phyloP scores from a whole-genome alignment of 2,797 vertebrate genomes.

The Podargus strigoides region DNA sequence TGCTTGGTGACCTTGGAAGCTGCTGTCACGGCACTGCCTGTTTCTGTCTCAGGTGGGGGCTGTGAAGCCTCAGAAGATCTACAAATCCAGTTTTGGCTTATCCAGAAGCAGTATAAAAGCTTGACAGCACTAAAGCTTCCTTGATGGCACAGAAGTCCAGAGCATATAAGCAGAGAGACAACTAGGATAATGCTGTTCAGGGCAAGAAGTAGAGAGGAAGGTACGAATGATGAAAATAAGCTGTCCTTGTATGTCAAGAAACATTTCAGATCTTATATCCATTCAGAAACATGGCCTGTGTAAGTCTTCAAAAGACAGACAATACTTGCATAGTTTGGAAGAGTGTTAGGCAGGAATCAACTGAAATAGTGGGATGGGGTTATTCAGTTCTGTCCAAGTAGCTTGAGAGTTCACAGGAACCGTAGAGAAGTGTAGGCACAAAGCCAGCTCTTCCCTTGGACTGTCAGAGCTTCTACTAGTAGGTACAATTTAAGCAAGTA shows the following conservation, averaged over 20 bases:
- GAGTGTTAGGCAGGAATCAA: neutral
- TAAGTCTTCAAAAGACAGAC: neutral
- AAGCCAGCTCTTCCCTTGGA: neutral
- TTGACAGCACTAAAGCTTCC: neutral
- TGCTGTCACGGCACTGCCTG: neutral
- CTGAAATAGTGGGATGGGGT: neutral
- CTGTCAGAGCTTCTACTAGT: neutral
- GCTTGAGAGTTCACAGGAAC: neutral
- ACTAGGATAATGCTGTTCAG: neutral
- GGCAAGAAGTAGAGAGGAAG: neutral
- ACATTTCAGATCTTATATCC: neutral
- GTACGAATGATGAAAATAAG: neutral
- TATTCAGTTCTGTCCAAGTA: neutral
- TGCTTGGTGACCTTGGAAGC: neutral
- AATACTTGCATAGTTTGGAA: neutral
- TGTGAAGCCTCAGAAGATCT: neutral
- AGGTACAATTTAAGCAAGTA: neutral
- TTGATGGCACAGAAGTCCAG: neutral
- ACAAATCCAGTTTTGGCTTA: neutral
- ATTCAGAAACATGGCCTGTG: neutral
- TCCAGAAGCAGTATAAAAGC: neutral
- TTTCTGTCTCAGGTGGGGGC: neutral
- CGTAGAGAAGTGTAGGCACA: neutral
- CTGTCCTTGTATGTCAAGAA: neutral
- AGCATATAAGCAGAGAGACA: neutral